Evolutionary conservation across 2,113 vertebrate species (phyloP), one percentile per base, ranked within the genome.

Genomic region (Sceloporus tristichus): DNA sequence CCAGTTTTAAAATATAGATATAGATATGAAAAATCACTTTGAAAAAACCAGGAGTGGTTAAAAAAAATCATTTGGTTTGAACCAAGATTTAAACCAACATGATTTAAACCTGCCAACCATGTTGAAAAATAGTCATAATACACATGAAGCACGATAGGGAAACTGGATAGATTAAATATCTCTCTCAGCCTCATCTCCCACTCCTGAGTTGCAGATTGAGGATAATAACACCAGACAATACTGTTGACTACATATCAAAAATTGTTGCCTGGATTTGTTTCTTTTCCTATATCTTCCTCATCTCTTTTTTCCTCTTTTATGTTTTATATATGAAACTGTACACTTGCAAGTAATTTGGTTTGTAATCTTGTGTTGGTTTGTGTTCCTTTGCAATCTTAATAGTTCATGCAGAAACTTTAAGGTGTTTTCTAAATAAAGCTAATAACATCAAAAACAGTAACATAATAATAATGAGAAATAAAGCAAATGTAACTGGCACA

Each of bases 401-500:
- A 29, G 6, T 68, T 40, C 40, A 68, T 82, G 38, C 56, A 83
- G 27, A 42, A 83, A 71, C 29, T 21, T 27, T 6, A 62, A 38
- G 23, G 10, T 38, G 59, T 66, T 80, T 71, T 83, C 25, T 66
- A 25, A 62, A 80, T 66, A 62, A 81, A 10, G 21, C 8, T 40
- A 59, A 62, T 21, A 62, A 21, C 34, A 25, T 38, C 38, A 62
- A 40, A n/a, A 19, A 38, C 10, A 29, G 21, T 1, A 78, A 25
- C 40, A 78, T 53, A 21, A 56, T 42, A 19, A 66, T 48, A 68
- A 68, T 13, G 48, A 85, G 2, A 25, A 68, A 68, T 13, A 83
- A 86, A 2, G 23, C 10, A 84, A 34, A 9, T 40, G 2, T 18
- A 29, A 11, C 1, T 0, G 70, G 8, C 54, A 56, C 0, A 0